These are phyloP conservation scores for Agrotis ipsilon DNA, from an alignment of 2,888 invertebrate genomes.

Conservation along the genomic window DNA sequence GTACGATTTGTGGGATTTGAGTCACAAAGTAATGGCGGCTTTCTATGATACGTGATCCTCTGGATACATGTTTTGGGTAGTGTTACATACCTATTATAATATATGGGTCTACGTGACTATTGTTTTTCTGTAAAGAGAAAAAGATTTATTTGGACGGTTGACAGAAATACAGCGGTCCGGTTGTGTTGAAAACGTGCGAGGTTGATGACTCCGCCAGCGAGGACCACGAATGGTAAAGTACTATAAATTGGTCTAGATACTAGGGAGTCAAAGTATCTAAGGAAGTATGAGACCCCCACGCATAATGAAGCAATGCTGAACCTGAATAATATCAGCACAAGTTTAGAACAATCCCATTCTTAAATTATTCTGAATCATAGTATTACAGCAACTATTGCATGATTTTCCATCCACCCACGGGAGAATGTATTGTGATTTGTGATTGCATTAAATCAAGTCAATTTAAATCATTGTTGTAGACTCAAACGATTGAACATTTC, in stretches of 20 bases:
- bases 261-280: neutral
- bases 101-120: constrained; percentile 47
- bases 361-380: constrained; percentile 55
- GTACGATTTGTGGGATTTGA: constrained; percentile 53
- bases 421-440: constrained; percentile 53
- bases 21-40: constrained; percentile 49
- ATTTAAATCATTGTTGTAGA: constrained; percentile 57
- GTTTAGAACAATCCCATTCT: constrained; percentile 48
- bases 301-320: constrained; percentile 21
- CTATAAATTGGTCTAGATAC: neutral
- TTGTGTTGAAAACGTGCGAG: neutral
- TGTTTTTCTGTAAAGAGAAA: constrained; percentile 31
- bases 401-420: constrained; percentile 55
- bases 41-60: constrained; percentile 57
- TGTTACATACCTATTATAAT: constrained; percentile 46
- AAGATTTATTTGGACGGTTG: neutral
- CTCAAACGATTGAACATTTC: constrained; percentile 48
- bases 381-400: no score
- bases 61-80: constrained; percentile 52
- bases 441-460: constrained; percentile 53
- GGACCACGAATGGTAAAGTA: neutral
- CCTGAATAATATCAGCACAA: constrained; percentile 42
- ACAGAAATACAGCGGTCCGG: neutral
- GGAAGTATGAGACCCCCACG: constrained; percentile 13
- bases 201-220: neutral